These are phyloP conservation scores for Pristionchus exspectatus DNA, from an alignment of 2,888 invertebrate genomes.

Conservation along the genomic window DNA sequence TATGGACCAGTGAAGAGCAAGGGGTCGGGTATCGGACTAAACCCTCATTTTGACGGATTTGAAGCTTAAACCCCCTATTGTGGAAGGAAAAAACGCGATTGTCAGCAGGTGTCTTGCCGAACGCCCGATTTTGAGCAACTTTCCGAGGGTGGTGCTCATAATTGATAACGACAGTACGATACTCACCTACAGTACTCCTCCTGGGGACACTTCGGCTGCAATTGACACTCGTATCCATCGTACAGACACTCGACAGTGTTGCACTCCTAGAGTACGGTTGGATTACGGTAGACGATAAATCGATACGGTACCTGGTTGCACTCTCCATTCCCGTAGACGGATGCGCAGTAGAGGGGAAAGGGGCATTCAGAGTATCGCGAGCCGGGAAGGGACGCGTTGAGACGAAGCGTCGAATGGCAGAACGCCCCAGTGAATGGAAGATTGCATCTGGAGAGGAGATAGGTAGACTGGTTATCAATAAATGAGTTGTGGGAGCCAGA, in stretches of 20 bases:
- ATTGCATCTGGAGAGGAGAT: slow-evolving; percentile 32
- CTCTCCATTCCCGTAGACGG: slow-evolving; percentile 24
- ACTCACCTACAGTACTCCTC: slow-evolving; percentile 46
- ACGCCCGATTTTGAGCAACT: too few species aligned
- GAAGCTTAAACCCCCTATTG: too few species aligned
- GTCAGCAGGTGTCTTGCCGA: too few species aligned
- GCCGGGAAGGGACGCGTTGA: slow-evolving; percentile 6
- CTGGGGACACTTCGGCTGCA: not conserved
- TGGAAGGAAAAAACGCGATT: too few species aligned
- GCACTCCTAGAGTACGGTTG: slow-evolving; percentile 15
- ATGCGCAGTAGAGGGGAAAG: slow-evolving; percentile 37
- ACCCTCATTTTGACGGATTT: too few species aligned
- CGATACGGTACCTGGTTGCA: slow-evolving; percentile 28
- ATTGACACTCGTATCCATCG: slow-evolving; percentile 35
- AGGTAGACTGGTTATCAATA: not conserved
- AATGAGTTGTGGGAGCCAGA: too few species aligned
- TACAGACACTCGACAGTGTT: slow-evolving; percentile 43
- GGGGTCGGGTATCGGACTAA: too few species aligned
- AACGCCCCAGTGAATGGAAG: slow-evolving; percentile 30
- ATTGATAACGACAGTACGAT: not conserved
- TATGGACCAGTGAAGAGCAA: too few species aligned
- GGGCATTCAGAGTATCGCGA: slow-evolving; percentile 21
- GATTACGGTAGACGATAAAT: not conserved
- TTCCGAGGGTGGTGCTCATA: too few species aligned
- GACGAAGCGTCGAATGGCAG: slow-evolving; percentile 33